Percentiles rank a stretch among this genome's conserved stretches.
phyloP scores from a whole-genome alignment of 2,888 invertebrate genomes.

The Noctua fimbriata region DNA sequence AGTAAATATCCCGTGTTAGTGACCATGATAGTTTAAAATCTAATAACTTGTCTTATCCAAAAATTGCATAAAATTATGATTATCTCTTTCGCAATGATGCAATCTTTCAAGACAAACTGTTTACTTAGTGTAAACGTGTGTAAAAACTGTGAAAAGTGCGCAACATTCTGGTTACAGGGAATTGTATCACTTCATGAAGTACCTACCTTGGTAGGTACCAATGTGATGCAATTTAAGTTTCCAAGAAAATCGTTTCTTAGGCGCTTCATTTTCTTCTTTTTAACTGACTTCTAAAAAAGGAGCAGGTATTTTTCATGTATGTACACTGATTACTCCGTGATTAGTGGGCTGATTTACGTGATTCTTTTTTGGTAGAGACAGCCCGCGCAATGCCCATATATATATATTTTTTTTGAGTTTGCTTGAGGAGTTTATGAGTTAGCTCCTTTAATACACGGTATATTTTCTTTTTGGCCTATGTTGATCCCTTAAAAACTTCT shows the following conservation, averaged over 20 bases:
- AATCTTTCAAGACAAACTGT: conserved; percentile 2
- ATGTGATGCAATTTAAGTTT: conserved; percentile 22
- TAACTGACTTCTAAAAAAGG: background rate
- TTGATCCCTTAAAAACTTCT: background rate
- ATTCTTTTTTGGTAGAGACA: background rate
- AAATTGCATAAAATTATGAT: conserved; percentile 13
- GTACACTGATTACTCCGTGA: no score
- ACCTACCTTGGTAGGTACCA: no score
- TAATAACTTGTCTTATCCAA: background rate
- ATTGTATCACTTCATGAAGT: conserved; percentile 8
- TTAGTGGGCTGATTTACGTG: no score
- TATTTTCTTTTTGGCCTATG: background rate
- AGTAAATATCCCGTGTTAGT: no score
- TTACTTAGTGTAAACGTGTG: conserved; percentile 5
- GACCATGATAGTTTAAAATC: no score
- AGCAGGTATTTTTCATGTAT: no score
- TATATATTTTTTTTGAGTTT: background rate
- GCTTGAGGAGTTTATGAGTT: background rate
- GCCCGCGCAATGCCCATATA: background rate
- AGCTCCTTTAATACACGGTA: background rate
- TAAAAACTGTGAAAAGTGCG: conserved; percentile 24
- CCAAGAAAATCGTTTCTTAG: background rate
- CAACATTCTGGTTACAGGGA: conserved; percentile 12
- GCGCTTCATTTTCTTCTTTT: background rate
- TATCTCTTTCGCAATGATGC: conserved; percentile 13